A percentile compares a stretch with the other conserved stretches of the same genome.
Conservation (phyloP, 2,888 invertebrate species). For the Allacma fusca region DNA sequence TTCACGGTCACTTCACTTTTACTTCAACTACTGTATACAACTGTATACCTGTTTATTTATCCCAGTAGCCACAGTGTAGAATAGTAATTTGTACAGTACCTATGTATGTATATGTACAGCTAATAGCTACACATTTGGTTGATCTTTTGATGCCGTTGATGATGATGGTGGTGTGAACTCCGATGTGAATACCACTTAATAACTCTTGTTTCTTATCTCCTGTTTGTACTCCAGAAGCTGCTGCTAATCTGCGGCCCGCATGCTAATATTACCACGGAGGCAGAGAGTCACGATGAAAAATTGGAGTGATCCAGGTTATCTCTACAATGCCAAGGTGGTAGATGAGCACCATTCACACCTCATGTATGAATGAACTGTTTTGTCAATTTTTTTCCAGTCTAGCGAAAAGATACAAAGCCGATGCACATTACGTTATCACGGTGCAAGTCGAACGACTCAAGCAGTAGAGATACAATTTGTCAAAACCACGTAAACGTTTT, state of each 20-base stretch:
- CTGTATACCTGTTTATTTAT: not conserved
- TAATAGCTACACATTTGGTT: too few relatives aligned
- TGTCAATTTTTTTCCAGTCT: not conserved
- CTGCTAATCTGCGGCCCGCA: too few relatives aligned
- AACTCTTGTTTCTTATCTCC: not conserved
- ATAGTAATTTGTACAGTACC: too few relatives aligned
- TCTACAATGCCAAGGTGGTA: slow-evolving; percentile 1
- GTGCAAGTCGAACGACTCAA: not conserved
- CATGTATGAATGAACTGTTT: slow-evolving; percentile 24
- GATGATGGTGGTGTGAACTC: not conserved
- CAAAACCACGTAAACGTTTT: slow-evolving; percentile 12
- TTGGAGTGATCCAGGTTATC: not conserved
- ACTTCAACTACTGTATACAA: not conserved
- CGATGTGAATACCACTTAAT: not conserved
- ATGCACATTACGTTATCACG: not conserved
- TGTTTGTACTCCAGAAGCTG: too few relatives aligned
- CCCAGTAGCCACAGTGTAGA: too few relatives aligned
- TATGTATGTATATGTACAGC: too few relatives aligned
- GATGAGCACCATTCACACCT: slow-evolving; percentile 31
- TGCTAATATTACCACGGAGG: not conserved
- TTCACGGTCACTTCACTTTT: slow-evolving; percentile 42
- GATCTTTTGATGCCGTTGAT: not conserved
- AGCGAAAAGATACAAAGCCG: slow-evolving; percentile 16
- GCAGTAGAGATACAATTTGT: not conserved
- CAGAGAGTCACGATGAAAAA: not conserved